A percentile compares a stretch with the other conserved stretches of the same genome.
These are phyloP conservation scores for Melieria omissa DNA, from an alignment of 2,888 invertebrate genomes.

Conservation along the genomic window DNA sequence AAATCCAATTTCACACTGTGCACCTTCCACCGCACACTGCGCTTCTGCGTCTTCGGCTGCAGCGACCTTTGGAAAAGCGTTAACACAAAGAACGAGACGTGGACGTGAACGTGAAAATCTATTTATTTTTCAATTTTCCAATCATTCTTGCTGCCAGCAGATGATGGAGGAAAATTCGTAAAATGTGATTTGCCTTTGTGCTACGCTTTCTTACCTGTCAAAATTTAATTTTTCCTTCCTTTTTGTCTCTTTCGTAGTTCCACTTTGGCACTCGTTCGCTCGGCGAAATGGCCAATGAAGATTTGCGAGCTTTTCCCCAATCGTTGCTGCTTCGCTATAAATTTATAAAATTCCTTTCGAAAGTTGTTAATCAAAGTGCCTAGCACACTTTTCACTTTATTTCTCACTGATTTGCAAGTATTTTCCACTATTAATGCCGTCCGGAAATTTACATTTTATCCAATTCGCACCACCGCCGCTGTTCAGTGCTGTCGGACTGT, in stretches of 20 bases:
- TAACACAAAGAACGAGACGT: conserved; percentile 22
- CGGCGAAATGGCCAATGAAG: conserved; percentile 23
- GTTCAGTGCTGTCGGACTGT: background rate
- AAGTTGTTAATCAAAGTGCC: conserved; percentile 23
- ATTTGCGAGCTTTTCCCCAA: conserved; percentile 15
- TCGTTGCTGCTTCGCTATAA: conserved; percentile 10
- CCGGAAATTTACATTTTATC: conserved; percentile 23
- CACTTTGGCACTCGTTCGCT: conserved; percentile 24
- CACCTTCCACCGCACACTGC: conserved; percentile 21
- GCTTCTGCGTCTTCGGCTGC: conserved; percentile 17
- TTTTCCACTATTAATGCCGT: conserved; percentile 15
- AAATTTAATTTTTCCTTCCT: conserved; percentile 15
- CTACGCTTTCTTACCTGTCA: conserved; percentile 31
- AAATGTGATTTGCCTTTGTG: conserved; percentile 26
- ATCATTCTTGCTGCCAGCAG: conserved; percentile 25
- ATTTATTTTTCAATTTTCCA: conserved; percentile 33
- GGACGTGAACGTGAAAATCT: conserved; percentile 31
- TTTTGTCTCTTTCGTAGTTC: conserved; percentile 10
- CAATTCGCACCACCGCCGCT: conserved; percentile 22
- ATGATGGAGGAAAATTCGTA: conserved; percentile 25
- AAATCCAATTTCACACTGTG: conserved; percentile 26
- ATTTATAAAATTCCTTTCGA: conserved; percentile 16
- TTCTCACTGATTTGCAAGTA: conserved; percentile 27
- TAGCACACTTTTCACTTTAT: conserved; percentile 32
- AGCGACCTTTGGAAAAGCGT: conserved; percentile 19